Evolutionary conservation across 2,888 invertebrate species (phyloP).

Genomic region (Dryadula phaetusa): DNA sequence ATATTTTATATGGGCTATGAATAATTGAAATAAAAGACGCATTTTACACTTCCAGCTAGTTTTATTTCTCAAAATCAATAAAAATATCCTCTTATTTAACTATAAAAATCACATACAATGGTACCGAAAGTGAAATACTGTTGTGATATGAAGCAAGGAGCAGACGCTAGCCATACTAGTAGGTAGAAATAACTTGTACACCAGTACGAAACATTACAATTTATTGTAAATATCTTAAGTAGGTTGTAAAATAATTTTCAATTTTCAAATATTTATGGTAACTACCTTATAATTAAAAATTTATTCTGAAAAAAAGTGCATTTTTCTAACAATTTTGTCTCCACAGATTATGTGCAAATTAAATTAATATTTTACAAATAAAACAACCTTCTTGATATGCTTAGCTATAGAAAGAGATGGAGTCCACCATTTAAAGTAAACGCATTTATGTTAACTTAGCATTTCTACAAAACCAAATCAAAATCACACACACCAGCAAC

Average conservation of each 20-base stretch:
- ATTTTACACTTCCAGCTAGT: conserved; percentile 65
- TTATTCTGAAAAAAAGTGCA: background rate
- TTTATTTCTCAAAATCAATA: conserved; percentile 79
- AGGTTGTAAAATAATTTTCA: background rate
- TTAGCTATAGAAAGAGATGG: background rate
- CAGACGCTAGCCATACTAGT: conserved; percentile 65
- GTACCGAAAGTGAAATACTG: conserved; percentile 72
- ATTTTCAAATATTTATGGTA: conserved; percentile 4
- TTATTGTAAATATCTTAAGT: background rate
- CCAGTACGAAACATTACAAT: conserved; percentile 4
- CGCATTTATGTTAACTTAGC: background rate
- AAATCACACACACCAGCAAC: background rate
- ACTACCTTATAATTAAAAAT: background rate
- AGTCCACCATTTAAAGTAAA: background rate
- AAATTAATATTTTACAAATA: background rate
- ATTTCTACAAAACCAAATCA: conserved; percentile 2
- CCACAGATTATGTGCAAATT: background rate
- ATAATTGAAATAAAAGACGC: conserved; percentile 36
- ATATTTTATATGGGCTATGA: conserved; percentile 33
- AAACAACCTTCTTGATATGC: conserved; percentile 28
- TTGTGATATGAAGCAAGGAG: conserved; percentile 62
- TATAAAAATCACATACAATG: conserved; percentile 74
- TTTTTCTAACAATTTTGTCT: background rate
- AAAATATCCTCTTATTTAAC: conserved; percentile 79
- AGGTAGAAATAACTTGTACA: conserved; percentile 33